Evolutionary conservation across 2,888 invertebrate genomes (phyloP).

Genomic region (Steromphala cineraria): DNA sequence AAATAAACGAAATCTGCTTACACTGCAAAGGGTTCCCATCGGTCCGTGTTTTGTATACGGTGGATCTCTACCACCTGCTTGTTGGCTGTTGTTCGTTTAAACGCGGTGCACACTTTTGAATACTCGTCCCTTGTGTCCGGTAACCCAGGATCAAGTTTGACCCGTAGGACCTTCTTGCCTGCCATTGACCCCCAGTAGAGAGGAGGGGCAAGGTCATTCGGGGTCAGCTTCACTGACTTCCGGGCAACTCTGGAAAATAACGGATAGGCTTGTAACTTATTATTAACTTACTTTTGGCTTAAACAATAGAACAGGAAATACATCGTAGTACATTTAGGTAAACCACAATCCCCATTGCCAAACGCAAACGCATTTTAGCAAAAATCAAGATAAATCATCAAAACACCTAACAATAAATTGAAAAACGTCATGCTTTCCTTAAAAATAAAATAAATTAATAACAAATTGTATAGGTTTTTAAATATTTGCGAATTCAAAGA

Average conservation of each 20-base stretch:
- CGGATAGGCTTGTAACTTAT: no score
- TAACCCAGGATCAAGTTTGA: not conserved
- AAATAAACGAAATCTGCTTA: conserved; percentile 6
- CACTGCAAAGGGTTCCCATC: conserved; percentile 35
- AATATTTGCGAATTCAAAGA: no score
- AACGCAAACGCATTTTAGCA: no score
- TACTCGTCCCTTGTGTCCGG: not conserved
- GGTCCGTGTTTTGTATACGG: conserved; percentile 21
- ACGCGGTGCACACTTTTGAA: not conserved
- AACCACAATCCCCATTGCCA: no score
- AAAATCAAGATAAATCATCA: no score
- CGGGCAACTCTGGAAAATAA: not conserved
- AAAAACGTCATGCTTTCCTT: no score
- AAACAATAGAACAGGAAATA: no score
- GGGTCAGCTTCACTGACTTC: not conserved
- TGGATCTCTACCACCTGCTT: not conserved
- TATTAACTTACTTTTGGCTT: no score
- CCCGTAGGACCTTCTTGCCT: not conserved
- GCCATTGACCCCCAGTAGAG: not conserved
- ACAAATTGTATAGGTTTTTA: no score
- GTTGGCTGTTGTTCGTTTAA: not conserved
- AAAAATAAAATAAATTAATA: no score
- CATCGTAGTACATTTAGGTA: no score
- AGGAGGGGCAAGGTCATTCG: not conserved
- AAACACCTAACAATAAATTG: no score